A percentile compares a stretch with the other conserved stretches of the same genome.
phyloP scores from a whole-genome alignment of 2,797 vertebrate genomes.

The Artibeus jamaicensis region DNA sequence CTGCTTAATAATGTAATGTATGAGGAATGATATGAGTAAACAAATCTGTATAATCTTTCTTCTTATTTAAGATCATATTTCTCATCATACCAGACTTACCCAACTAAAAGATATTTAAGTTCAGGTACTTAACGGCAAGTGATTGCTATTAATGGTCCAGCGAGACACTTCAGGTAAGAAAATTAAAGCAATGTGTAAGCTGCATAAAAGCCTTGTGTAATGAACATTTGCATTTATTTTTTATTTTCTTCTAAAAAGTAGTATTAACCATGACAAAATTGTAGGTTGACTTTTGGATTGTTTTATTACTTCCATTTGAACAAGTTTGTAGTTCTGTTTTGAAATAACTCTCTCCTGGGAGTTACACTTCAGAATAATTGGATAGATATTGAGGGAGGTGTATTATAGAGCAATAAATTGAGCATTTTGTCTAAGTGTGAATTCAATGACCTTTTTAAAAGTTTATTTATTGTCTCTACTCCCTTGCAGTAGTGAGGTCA shows the following conservation, averaged over 20 bases:
- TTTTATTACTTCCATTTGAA: not conserved
- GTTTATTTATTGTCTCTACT: not conserved
- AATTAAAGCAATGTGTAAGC: not conserved
- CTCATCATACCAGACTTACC: not conserved
- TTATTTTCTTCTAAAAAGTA: conserved; percentile 15
- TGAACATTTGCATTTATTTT: not conserved
- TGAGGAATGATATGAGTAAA: not conserved
- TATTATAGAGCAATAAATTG: not conserved
- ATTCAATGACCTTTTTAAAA: not conserved
- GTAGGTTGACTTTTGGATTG: not conserved
- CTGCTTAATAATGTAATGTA: not conserved
- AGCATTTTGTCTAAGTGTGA: not conserved
- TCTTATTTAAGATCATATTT: conserved; percentile 11
- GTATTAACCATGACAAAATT: not conserved
- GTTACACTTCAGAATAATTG: not conserved
- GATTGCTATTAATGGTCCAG: not conserved
- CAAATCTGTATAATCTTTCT: conserved; percentile 41
- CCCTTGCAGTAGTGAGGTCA: not conserved
- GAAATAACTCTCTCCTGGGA: not conserved
- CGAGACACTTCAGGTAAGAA: conserved; percentile 63
- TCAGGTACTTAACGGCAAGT: not conserved
- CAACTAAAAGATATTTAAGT: conserved; percentile 28
- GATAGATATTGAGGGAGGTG: not conserved
- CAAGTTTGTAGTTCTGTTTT: not conserved
- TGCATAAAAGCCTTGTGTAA: not conserved